phyloP scores from a whole-genome alignment of 2,888 invertebrate species.

The Drosophila seclusa region DNA sequence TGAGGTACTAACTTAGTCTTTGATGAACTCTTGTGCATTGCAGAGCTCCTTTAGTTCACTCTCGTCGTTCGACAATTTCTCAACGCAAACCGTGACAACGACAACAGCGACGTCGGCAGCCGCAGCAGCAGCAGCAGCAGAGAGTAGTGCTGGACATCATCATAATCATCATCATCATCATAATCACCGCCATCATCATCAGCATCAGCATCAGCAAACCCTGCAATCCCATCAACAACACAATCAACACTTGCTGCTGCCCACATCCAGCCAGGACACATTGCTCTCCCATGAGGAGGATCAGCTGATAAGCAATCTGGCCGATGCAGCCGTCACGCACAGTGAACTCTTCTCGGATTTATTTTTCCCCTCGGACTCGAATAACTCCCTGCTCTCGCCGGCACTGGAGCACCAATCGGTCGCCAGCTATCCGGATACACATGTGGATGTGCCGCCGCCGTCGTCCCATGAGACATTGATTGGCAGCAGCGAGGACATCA shows the following conservation, averaged over 20 bases:
- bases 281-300: constrained; percentile 80
- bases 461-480: constrained; percentile 61
- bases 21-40: constrained; percentile 68
- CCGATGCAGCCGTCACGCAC: constrained; percentile 79
- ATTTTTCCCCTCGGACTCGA: constrained; percentile 84
- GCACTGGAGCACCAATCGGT: constrained; percentile 62
- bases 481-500: constrained; percentile 78
- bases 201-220: constrained; percentile 68
- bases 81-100: constrained; percentile 82
- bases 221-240: constrained; percentile 70
- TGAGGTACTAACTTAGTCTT: constrained; percentile 68
- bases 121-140: constrained; percentile 57
- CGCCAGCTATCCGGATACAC: constrained; percentile 63
- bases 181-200: constrained; percentile 72
- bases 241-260: constrained; percentile 58
- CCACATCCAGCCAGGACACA: constrained; percentile 50
- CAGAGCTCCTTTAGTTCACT: constrained; percentile 85
- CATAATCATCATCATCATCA: constrained; percentile 64
- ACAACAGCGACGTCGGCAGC: constrained; percentile 61
- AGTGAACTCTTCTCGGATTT: constrained; percentile 83
- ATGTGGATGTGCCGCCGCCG: constrained; percentile 63
- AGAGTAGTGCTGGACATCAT: constrained; percentile 64
- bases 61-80: constrained; percentile 85
- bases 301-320: constrained; percentile 77
- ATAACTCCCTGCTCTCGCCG: constrained; percentile 82